These are phyloP conservation scores for Bubo bubo DNA, from an alignment of 2,113 vertebrate species.

Conservation along the genomic window DNA sequence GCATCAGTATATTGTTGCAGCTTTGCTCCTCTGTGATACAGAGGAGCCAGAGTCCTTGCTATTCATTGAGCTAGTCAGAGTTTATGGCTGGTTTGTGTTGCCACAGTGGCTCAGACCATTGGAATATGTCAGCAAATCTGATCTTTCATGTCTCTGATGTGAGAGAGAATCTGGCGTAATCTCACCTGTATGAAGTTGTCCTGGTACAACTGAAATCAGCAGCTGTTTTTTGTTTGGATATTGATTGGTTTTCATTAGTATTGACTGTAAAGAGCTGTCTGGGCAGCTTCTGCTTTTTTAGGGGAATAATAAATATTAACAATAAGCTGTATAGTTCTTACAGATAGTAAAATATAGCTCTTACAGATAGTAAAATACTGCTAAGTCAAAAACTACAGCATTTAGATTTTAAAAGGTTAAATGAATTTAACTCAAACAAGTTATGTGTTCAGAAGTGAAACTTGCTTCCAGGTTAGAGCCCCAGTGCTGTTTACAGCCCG, in stretches of 20 bases:
- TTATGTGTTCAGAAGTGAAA: neutral
- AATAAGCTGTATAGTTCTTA: neutral
- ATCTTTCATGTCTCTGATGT: neutral
- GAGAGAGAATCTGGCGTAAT: neutral
- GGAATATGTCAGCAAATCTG: neutral
- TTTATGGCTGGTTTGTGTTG: neutral
- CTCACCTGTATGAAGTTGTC: neutral
- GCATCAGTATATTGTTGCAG: neutral
- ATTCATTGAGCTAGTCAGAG: accelerated
- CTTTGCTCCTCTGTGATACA: neutral
- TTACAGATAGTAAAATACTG: neutral
- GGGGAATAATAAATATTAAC: neutral
- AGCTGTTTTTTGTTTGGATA: neutral
- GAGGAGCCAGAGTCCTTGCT: neutral
- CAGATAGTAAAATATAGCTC: neutral
- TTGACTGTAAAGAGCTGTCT: neutral
- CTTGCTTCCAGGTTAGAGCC: accelerated
- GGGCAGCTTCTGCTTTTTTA: neutral
- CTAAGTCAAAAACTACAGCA: neutral
- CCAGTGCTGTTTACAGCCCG: neutral
- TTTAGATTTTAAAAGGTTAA: neutral
- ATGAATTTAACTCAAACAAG: neutral
- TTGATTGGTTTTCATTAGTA: neutral
- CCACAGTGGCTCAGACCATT: neutral
- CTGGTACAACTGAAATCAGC: neutral